Evolutionary conservation across 2,113 vertebrate species (phyloP).

Genomic region (Triplophysa dalaica): DNA sequence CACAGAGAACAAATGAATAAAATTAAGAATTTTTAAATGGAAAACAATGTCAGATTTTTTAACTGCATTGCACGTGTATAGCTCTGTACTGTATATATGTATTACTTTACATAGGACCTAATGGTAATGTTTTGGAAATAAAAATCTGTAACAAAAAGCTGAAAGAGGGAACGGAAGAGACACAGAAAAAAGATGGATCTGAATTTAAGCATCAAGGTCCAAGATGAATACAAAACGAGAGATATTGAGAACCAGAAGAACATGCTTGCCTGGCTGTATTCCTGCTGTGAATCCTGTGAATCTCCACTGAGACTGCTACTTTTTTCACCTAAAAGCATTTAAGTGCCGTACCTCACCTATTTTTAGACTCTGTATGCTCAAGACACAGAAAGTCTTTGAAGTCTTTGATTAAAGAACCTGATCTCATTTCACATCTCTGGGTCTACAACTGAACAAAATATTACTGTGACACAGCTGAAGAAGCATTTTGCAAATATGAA

Average conservation of each 20-base stretch:
- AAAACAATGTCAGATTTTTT: too few relatives aligned
- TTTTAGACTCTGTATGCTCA: slow-evolving; percentile 23
- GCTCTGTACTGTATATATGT: too few relatives aligned
- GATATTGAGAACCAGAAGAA: slow-evolving; percentile 12
- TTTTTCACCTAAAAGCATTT: slow-evolving; percentile 32
- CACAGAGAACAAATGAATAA: too few relatives aligned
- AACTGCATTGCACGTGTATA: too few relatives aligned
- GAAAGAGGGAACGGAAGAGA: too few relatives aligned
- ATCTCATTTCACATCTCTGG: neutral
- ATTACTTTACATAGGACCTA: too few relatives aligned
- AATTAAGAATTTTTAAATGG: too few relatives aligned
- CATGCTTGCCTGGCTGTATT: slow-evolving; percentile 5
- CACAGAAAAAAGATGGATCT: neutral
- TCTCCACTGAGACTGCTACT: slow-evolving; percentile 5
- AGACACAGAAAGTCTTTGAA: slow-evolving; percentile 11
- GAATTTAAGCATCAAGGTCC: neutral
- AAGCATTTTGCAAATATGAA: too few relatives aligned
- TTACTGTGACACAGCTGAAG: too few relatives aligned
- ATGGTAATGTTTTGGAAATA: too few relatives aligned
- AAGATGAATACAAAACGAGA: neutral
- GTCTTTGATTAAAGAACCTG: neutral
- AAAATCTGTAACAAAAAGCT: too few relatives aligned
- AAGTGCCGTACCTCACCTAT: slow-evolving; percentile 27
- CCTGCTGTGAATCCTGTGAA: neutral
- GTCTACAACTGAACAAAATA: neutral